A percentile compares a stretch with the other conserved stretches of the same genome.
Conservation (phyloP, 2,888 invertebrate genomes). For the Yponomeuta plumbellus region DNA sequence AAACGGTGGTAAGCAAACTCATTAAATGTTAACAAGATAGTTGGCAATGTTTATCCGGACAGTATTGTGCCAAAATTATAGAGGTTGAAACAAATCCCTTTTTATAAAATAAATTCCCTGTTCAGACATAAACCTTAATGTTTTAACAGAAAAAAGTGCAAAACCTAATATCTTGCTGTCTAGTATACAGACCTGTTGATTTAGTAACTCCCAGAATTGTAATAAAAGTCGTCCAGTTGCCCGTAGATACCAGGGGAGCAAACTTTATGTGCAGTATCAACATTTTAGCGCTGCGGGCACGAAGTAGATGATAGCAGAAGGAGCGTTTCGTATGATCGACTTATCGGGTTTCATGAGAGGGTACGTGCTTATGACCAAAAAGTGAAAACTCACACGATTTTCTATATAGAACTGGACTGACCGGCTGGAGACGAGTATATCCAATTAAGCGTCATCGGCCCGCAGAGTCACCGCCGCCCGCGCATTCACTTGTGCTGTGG, state of each 20-base stretch:
- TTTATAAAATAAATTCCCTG: not conserved
- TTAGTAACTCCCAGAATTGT: not conserved
- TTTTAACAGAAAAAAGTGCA: not conserved
- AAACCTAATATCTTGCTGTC: not conserved
- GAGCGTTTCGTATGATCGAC: not conserved
- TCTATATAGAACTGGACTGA: too few species aligned
- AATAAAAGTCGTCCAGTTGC: not conserved
- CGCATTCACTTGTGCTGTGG: too few species aligned
- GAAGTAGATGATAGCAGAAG: not conserved
- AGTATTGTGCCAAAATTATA: not conserved
- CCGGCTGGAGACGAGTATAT: too few species aligned
- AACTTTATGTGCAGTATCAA: constrained; percentile 1
- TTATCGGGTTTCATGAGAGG: too few species aligned
- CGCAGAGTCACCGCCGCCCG: too few species aligned
- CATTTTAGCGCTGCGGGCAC: constrained; percentile 1
- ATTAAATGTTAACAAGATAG: not conserved
- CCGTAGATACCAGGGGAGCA: not conserved
- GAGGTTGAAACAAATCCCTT: not conserved
- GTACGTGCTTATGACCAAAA: too few species aligned
- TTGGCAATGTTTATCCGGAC: not conserved
- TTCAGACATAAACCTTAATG: not conserved
- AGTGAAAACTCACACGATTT: too few species aligned
- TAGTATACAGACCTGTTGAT: not conserved
- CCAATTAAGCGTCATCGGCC: too few species aligned
- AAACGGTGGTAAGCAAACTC: not conserved